Evolutionary conservation across 1,140 invertebrate genomes (phyloP).

Genomic region (Leptinotarsa texana): DNA sequence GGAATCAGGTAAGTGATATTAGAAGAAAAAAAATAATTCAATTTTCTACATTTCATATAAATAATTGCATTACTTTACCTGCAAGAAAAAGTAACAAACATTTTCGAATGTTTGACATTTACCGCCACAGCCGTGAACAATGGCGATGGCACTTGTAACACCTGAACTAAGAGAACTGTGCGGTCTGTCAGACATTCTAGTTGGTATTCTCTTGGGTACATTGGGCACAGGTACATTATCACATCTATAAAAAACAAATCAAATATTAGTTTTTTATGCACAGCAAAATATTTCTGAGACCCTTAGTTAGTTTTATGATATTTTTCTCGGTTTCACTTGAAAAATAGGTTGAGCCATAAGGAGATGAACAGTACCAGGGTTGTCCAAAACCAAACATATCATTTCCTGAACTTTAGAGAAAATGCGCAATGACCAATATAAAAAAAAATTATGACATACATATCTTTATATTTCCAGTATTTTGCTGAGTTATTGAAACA

Average conservation of each 20-base stretch:
- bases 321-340: too few relatives aligned
- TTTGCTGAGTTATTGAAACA: too few relatives aligned
- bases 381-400: too few relatives aligned
- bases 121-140: conserved; percentile 65
- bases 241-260: conserved; percentile 31
- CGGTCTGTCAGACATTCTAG: conserved; percentile 47
- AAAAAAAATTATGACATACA: too few relatives aligned
- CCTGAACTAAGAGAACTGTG: conserved; percentile 50
- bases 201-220: conserved; percentile 31
- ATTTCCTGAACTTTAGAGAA: too few relatives aligned
- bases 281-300: neutral
- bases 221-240: conserved; percentile 34
- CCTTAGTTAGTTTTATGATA: neutral
- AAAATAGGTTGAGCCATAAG: too few relatives aligned
- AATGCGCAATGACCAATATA: too few relatives aligned
- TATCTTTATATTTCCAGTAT: too few relatives aligned
- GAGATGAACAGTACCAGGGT: too few relatives aligned
- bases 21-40: too few relatives aligned
- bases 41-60: neutral
- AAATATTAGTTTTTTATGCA: neutral
- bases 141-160: conserved; percentile 52
- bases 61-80: conserved; percentile 53
- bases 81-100: conserved; percentile 68
- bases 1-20: too few relatives aligned
- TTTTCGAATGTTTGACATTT: conserved; percentile 69